phyloP scores from a whole-genome alignment of 2,113 vertebrate species.

The Ahaetulla prasina region DNA sequence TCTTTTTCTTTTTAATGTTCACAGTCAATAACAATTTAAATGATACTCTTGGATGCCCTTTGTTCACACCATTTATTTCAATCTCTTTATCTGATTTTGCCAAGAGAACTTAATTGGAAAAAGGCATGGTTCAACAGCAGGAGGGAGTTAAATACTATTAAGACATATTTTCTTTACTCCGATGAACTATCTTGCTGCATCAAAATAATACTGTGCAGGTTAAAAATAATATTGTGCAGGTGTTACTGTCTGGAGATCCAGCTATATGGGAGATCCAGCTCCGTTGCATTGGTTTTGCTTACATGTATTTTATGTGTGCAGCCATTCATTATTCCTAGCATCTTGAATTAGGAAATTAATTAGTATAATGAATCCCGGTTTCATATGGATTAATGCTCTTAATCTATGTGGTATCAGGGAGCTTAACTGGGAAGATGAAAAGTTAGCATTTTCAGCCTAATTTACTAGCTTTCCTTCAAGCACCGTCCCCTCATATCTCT shows the following conservation, averaged over 20 bases:
- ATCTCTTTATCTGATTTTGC: constrained; percentile 64
- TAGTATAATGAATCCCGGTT: constrained; percentile 71
- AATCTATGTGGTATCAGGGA: constrained; percentile 63
- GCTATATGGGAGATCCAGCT: constrained; percentile 58
- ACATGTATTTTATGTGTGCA: constrained; percentile 43
- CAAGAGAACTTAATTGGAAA: constrained; percentile 65
- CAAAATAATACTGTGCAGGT: constrained; percentile 62
- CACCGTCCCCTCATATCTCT: neutral
- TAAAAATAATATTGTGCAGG: constrained; percentile 63
- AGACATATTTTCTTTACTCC: constrained; percentile 68
- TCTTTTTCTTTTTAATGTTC: constrained; percentile 24
- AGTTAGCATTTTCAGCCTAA: neutral
- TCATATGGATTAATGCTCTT: constrained; percentile 69
- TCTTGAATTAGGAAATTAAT: constrained; percentile 57
- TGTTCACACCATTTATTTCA: constrained; percentile 57
- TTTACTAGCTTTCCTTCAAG: neutral
- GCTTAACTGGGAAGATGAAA: constrained; percentile 47
- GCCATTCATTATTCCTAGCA: constrained; percentile 49
- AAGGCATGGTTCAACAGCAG: constrained; percentile 57
- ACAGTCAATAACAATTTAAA: constrained; percentile 64
- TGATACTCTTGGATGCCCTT: constrained; percentile 55
- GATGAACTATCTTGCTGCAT: constrained; percentile 56
- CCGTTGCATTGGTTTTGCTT: constrained; percentile 34
- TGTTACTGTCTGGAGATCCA: constrained; percentile 57
- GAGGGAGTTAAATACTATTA: constrained; percentile 63